Evolutionary conservation across 2,113 vertebrate species (phyloP).

Genomic region (Nanorana parkeri): DNA sequence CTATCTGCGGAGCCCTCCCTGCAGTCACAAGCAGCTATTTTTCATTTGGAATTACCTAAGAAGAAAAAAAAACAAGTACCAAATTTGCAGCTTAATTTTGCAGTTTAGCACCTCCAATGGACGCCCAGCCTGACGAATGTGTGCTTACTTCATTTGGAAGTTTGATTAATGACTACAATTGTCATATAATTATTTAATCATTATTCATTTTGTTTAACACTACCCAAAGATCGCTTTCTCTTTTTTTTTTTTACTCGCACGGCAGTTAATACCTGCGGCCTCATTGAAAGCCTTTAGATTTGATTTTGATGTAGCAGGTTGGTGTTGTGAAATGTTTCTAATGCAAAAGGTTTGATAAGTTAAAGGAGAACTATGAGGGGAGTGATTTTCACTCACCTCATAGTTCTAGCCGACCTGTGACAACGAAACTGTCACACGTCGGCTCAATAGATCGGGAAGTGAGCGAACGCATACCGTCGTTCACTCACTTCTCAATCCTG

Average conservation of each 20-base stretch:
- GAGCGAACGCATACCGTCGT: too few species aligned
- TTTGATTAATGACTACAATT: slow-evolving; percentile 53
- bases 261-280: slow-evolving; percentile 29
- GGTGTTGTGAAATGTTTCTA: background rate
- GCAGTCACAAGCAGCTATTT: too few species aligned
- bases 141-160: slow-evolving; percentile 41
- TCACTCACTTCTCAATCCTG: too few species aligned
- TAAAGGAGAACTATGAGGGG: too few species aligned
- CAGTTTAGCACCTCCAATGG: slow-evolving; percentile 14
- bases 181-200: slow-evolving; percentile 53
- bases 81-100: slow-evolving; percentile 31
- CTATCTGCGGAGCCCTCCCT: too few species aligned
- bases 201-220: slow-evolving; percentile 47
- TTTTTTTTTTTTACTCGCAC: slow-evolving; percentile 7
- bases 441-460: too few species aligned
- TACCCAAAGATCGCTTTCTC: slow-evolving; percentile 36
- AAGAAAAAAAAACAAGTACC: background rate
- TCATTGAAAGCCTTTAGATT: background rate
- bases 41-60: background rate
- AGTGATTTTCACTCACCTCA: too few species aligned
- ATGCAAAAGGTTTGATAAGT: background rate
- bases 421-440: too few species aligned
- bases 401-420: too few species aligned
- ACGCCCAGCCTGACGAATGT: slow-evolving; percentile 23
- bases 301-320: background rate